Evolutionary conservation across 2,113 vertebrate species (phyloP).

Genomic region (Recurvirostra avosetta): DNA sequence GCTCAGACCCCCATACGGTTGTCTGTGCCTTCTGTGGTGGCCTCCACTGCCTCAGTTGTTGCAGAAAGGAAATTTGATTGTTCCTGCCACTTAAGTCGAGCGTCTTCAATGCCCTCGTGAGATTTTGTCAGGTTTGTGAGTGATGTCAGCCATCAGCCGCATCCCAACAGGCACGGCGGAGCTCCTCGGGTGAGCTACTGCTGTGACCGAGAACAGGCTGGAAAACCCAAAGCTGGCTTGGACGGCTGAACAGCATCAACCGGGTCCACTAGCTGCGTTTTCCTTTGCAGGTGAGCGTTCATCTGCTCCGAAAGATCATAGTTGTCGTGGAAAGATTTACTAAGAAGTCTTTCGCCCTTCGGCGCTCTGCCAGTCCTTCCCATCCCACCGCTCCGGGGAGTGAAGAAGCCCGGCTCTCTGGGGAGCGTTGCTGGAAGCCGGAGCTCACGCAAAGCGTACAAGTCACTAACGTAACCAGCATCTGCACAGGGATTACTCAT

Average conservation of each 20-base stretch:
- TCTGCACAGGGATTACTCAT: neutral
- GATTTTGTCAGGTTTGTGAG: neutral
- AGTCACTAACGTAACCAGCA: neutral
- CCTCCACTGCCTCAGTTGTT: neutral
- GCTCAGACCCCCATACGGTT: neutral
- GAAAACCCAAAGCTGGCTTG: neutral
- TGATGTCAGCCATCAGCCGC: neutral
- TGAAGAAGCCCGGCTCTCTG: fast-evolving
- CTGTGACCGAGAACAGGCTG: fast-evolving
- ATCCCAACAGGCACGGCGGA: neutral
- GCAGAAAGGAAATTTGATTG: neutral
- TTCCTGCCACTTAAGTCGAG: neutral
- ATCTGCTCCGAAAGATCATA: neutral
- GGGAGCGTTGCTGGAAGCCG: fast-evolving
- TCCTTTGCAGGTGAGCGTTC: neutral
- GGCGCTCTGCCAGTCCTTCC: neutral
- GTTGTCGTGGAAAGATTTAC: neutral
- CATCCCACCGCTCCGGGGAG: fast-evolving
- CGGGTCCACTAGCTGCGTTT: neutral
- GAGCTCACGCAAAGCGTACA: fast-evolving
- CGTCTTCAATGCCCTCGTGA: neutral
- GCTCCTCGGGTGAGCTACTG: neutral
- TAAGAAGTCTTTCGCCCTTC: neutral
- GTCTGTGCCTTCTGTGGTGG: neutral
- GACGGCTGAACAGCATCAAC: neutral